Conservation (phyloP, 2,888 invertebrate genomes). For the Resseliella maxima region DNA sequence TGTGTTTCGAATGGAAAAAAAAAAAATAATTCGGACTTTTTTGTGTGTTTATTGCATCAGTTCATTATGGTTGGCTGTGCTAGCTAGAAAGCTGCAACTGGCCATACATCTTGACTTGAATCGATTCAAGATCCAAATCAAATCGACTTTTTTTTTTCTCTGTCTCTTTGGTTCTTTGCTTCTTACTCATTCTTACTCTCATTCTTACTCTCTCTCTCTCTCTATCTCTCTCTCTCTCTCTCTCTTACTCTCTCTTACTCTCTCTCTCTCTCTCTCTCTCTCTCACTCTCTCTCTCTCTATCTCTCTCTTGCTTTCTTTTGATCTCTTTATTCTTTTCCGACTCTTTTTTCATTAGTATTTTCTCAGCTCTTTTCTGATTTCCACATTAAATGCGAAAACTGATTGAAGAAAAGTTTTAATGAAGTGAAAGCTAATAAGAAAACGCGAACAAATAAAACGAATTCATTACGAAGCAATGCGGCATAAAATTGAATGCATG, state of each 20-base stretch:
- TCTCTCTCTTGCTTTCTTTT: too few relatives aligned
- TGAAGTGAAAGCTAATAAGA: constrained; percentile 49
- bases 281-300: too few relatives aligned
- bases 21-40: too few relatives aligned
- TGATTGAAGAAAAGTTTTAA: constrained; percentile 44
- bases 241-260: not conserved
- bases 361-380: not conserved
- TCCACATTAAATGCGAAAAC: not conserved
- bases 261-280: too few relatives aligned
- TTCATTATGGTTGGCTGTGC: not conserved
- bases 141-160: not conserved
- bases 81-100: constrained; percentile 10
- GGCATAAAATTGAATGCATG: constrained; percentile 14
- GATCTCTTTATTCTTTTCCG: too few relatives aligned
- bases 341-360: too few relatives aligned
- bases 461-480: constrained; percentile 1
- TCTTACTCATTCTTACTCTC: too few relatives aligned
- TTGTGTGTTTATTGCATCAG: not conserved
- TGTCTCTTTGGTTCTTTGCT: not conserved
- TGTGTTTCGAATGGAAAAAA: not conserved
- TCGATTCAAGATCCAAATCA: not conserved
- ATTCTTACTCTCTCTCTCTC: too few relatives aligned
- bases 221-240: too few relatives aligned
- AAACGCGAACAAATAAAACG: constrained; percentile 21
- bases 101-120: not conserved